These are phyloP conservation scores for Lates japonicus DNA, from an alignment of 2,797 vertebrate genomes.

Conservation along the genomic window DNA sequence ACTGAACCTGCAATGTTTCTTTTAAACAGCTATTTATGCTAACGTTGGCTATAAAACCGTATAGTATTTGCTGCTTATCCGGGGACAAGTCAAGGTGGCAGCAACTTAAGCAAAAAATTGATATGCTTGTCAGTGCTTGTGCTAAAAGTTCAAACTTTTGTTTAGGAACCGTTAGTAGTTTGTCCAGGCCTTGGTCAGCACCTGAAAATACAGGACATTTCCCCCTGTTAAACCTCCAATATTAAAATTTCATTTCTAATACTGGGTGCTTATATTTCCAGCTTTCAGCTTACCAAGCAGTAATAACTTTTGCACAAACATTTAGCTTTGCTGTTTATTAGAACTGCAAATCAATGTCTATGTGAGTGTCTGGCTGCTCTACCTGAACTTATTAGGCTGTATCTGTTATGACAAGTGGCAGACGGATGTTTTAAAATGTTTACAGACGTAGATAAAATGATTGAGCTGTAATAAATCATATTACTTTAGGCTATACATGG, in stretches of 20 bases:
- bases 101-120: no score
- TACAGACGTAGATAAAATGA: constrained; percentile 71
- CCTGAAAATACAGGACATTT: constrained; percentile 70
- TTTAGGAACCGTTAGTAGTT: not conserved
- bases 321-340: constrained; percentile 67
- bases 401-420: constrained; percentile 52
- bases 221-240: constrained; percentile 28
- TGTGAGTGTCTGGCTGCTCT: constrained; percentile 43
- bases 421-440: constrained; percentile 67
- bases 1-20: no score
- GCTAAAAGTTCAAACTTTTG: constrained; percentile 14
- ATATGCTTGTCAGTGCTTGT: not conserved
- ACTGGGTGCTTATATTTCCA: constrained; percentile 33
- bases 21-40: no score
- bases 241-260: constrained; percentile 46
- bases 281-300: constrained; percentile 39
- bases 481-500: constrained; percentile 51
- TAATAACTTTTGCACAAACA: constrained; percentile 60
- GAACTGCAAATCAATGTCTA: constrained; percentile 67
- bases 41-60: no score
- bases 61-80: no score
- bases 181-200: constrained; percentile 59
- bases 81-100: no score
- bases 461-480: constrained; percentile 62
- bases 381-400: constrained; percentile 59